phyloP scores from a whole-genome alignment of 2,888 invertebrate species.

The Reticulitermes lucifugus region DNA sequence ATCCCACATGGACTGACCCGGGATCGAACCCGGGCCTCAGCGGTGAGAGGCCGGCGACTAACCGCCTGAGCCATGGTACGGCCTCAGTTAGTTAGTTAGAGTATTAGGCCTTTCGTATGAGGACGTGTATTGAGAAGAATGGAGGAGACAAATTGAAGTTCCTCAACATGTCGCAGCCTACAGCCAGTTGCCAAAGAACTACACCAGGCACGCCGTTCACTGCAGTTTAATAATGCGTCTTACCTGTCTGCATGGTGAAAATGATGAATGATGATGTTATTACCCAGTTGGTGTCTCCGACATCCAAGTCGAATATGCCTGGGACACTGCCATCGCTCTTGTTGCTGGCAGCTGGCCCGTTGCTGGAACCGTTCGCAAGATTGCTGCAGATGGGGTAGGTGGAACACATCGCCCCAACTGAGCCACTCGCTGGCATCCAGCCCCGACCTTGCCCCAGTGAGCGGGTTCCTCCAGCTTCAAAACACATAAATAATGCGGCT shows the following conservation, averaged over 20 bases:
- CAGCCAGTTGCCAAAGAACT: too few relatives aligned
- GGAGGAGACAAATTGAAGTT: too few relatives aligned
- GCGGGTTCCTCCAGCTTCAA: not conserved
- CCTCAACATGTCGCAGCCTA: too few relatives aligned
- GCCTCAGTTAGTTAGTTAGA: too few relatives aligned
- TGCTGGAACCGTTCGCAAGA: not conserved
- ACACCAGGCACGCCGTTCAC: too few relatives aligned
- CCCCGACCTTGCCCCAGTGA: not conserved
- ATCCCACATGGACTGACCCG: too few relatives aligned
- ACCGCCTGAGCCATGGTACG: too few relatives aligned
- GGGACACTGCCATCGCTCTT: slow-evolving; percentile 31
- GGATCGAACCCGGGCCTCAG: too few relatives aligned
- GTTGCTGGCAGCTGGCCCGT: not conserved
- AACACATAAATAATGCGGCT: slow-evolving; percentile 24
- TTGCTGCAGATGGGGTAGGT: not conserved
- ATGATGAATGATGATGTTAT: slow-evolving; percentile 90
- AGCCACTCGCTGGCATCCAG: not conserved
- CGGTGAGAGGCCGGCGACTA: too few relatives aligned
- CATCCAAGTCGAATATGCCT: slow-evolving; percentile 71
- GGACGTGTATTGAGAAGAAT: too few relatives aligned
- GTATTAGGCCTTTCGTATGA: too few relatives aligned
- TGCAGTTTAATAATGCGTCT: not conserved
- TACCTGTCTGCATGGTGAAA: slow-evolving; percentile 94
- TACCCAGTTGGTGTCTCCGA: slow-evolving; percentile 91
- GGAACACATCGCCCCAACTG: slow-evolving; percentile 10